Conservation (phyloP, 2,888 invertebrate genomes). For the Unio delphinus region DNA sequence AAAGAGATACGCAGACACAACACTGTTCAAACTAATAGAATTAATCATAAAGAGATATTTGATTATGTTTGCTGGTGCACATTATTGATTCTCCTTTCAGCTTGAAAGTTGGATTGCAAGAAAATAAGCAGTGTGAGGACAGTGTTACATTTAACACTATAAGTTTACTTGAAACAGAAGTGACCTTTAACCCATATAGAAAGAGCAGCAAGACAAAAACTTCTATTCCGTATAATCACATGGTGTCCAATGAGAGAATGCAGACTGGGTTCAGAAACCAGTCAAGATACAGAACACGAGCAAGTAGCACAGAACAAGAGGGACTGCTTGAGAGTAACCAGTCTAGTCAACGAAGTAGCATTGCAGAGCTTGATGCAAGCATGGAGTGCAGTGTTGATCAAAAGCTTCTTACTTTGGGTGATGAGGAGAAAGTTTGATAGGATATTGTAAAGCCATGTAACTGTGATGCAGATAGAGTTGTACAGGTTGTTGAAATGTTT, state of each 20-base stretch:
- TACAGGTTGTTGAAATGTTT: no score
- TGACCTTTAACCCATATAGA: conserved; percentile 36
- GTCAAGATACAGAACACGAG: conserved; percentile 37
- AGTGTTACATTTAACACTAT: background rate
- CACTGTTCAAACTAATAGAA: no score
- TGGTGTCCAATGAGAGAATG: conserved; percentile 16
- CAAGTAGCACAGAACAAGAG: conserved; percentile 48
- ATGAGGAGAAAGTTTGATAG: no score
- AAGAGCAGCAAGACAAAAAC: conserved; percentile 36
- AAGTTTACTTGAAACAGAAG: conserved; percentile 40
- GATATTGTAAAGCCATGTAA: no score
- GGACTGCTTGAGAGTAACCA: conserved; percentile 49
- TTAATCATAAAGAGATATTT: no score
- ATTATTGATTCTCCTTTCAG: conserved; percentile 3
- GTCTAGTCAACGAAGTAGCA: conserved; percentile 49
- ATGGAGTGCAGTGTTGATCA: conserved; percentile 9
- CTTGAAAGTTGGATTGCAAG: conserved; percentile 7
- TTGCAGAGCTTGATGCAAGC: conserved; percentile 17
- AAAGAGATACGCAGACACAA: no score
- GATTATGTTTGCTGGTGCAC: no score
- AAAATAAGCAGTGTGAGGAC: no score
- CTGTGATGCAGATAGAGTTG: no score
- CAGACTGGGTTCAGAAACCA: conserved; percentile 24
- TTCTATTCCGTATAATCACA: conserved; percentile 38
- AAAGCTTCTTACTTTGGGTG: no score